Evolutionary conservation across 2,113 vertebrate genomes (phyloP).

Genomic region (Vulpes lagopus): DNA sequence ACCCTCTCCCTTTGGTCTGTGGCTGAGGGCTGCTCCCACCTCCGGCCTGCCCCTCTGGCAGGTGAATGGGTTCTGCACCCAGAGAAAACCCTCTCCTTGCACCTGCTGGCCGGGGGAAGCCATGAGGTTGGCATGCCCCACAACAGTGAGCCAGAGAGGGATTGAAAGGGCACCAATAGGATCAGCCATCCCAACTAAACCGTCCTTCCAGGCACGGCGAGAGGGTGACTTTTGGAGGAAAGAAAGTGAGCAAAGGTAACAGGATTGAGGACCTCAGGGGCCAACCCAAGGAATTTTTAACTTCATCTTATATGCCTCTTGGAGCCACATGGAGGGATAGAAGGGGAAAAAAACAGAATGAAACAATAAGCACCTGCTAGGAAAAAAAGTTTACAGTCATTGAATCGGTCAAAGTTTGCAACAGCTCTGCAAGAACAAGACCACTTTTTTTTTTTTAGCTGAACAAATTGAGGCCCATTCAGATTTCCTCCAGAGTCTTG

Average conservation of each 20-base stretch:
- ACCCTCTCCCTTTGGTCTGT: neutral
- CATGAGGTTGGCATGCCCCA: fast-evolving
- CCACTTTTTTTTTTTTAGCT: neutral
- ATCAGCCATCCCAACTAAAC: fast-evolving
- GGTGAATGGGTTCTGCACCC: too few relatives aligned
- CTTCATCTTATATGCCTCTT: neutral
- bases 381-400: neutral
- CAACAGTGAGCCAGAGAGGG: neutral
- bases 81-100: neutral
- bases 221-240: neutral
- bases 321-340: neutral
- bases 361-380: neutral
- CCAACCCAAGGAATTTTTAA: neutral
- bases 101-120: neutral
- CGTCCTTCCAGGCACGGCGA: fast-evolving
- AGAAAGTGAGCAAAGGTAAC: neutral
- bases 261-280: neutral
- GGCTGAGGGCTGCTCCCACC: too few relatives aligned
- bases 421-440: neutral
- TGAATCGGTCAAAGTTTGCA: neutral
- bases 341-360: neutral
- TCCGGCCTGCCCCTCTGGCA: neutral
- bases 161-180: neutral
- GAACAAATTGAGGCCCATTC: neutral
- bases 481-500: neutral